Evolutionary conservation across 2,113 vertebrate species (phyloP).

Genomic region (Pica pica): DNA sequence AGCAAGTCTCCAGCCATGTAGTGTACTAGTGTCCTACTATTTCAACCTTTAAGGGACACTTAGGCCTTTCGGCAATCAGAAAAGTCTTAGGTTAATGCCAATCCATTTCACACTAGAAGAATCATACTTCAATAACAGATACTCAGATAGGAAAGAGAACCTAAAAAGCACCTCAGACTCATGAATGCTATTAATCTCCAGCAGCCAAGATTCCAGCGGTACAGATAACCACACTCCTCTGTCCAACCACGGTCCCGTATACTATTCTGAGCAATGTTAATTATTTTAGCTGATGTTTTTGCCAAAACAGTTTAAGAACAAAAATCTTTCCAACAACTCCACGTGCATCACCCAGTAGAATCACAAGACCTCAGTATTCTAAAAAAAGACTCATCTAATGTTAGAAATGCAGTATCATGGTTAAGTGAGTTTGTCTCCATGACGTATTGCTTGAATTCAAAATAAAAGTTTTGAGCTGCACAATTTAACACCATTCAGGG

Average conservation of each 20-base stretch:
- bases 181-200: neutral
- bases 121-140: neutral
- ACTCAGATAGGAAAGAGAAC: neutral
- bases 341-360: neutral
- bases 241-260: rapidly evolving
- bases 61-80: neutral
- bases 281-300: neutral
- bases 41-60: neutral
- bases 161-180: neutral
- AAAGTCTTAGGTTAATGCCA: neutral
- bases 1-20: neutral
- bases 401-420: neutral
- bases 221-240: neutral
- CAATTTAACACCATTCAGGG: neutral
- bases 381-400: neutral
- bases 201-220: neutral
- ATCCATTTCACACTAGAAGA: neutral
- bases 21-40: neutral
- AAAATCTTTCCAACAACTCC: neutral
- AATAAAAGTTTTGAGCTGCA: neutral
- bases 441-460: neutral
- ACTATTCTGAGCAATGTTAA: neutral
- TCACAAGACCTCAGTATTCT: neutral
- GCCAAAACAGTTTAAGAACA: neutral
- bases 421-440: neutral